A percentile compares a stretch with the other conserved stretches of the same genome.
phyloP scores from a whole-genome alignment of 2,797 vertebrate species.

The Enteromius fasciolatus region DNA sequence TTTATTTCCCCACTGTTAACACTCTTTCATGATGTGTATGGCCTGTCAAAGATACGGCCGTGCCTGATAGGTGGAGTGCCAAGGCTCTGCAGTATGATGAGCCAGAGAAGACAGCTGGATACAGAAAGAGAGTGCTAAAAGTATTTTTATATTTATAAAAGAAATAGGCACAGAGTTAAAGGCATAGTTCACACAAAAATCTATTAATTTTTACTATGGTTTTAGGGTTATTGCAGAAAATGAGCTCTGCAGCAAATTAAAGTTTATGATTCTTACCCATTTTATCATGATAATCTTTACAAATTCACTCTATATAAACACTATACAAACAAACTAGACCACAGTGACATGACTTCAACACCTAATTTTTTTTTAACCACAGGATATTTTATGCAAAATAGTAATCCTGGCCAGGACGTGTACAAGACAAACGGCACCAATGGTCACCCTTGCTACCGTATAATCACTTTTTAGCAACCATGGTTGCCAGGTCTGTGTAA shows the following conservation, averaged over 20 bases:
- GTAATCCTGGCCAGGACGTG: too few species aligned
- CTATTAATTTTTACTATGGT: not conserved
- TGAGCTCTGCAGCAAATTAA: not conserved
- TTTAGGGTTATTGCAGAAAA: not conserved
- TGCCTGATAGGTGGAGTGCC: conserved; percentile 15
- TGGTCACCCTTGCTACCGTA: too few species aligned
- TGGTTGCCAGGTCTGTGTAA: too few species aligned
- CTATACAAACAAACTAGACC: not conserved
- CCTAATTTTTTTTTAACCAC: too few species aligned
- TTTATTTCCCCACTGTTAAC: conserved; percentile 39
- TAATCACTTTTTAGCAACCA: too few species aligned
- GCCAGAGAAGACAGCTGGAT: conserved; percentile 5
- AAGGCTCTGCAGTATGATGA: not conserved
- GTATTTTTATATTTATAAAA: not conserved
- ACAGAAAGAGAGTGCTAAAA: conserved; percentile 17
- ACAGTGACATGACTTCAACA: not conserved
- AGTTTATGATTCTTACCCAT: not conserved
- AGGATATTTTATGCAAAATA: too few species aligned
- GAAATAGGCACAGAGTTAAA: not conserved
- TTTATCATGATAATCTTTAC: too few species aligned
- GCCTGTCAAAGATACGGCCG: conserved; percentile 34
- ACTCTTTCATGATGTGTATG: conserved; percentile 29
- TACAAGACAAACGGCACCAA: too few species aligned
- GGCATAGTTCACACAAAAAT: not conserved
- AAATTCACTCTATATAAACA: too few species aligned